A percentile compares a stretch with the other conserved stretches of the same genome.
Evolutionary conservation across 2,888 invertebrate species (phyloP).

Genomic region (Pollenia labialis): DNA sequence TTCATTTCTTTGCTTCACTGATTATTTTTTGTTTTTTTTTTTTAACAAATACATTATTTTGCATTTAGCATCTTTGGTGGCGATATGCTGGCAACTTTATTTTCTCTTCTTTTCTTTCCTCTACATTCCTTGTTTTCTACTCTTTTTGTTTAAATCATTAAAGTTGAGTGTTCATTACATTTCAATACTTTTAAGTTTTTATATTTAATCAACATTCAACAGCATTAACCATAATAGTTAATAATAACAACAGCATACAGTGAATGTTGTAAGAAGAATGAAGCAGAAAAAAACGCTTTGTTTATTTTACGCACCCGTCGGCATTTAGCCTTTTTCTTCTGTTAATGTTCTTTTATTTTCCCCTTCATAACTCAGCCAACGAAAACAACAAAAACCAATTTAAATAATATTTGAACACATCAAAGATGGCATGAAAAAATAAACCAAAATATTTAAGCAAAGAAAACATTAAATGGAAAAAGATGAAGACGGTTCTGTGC

Average conservation of each 20-base stretch:
- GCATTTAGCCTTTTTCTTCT: slow-evolving; percentile 75
- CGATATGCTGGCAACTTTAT: slow-evolving; percentile 16
- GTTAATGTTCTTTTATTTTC: slow-evolving; percentile 21
- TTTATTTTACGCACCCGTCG: slow-evolving; percentile 82
- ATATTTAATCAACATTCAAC: slow-evolving; percentile 74
- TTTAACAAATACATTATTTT: slow-evolving; percentile 78
- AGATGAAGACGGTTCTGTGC: slow-evolving; percentile 2
- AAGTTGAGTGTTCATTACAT: slow-evolving; percentile 53
- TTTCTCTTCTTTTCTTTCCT: slow-evolving; percentile 12
- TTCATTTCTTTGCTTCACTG: slow-evolving; percentile 52
- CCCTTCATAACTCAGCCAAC: slow-evolving; percentile 33
- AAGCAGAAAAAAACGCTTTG: slow-evolving; percentile 68
- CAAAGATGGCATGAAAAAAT: slow-evolving; percentile 37
- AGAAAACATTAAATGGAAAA: slow-evolving; percentile 33
- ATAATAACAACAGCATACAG: slow-evolving; percentile 46
- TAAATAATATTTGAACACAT: slow-evolving; percentile 59
- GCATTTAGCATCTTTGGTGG: slow-evolving; percentile 74
- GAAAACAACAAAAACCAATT: slow-evolving; percentile 53
- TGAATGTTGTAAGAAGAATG: slow-evolving; percentile 3
- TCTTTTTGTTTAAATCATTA: slow-evolving; percentile 8
- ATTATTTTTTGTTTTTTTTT: background rate
- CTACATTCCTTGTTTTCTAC: background rate
- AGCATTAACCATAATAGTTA: slow-evolving; percentile 34
- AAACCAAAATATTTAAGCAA: slow-evolving; percentile 38
- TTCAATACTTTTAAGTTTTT: slow-evolving; percentile 57